Conservation (phyloP, 30 jellyfish, hydroid and myxozoan genomes). For the Hydra vulgaris region DNA sequence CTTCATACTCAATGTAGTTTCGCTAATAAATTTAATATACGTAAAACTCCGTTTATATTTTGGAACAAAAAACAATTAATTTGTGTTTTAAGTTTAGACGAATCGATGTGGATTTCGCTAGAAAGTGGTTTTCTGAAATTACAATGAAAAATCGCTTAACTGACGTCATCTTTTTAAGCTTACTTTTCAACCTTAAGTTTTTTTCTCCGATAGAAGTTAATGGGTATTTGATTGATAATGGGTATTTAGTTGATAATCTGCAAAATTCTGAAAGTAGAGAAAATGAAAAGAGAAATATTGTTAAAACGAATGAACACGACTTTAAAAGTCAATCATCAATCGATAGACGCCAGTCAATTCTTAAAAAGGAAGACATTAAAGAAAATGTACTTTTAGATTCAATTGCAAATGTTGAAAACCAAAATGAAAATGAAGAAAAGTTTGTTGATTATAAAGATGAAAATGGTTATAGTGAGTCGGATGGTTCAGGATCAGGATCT, state of each 20-base stretch:
- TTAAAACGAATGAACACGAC: background rate
- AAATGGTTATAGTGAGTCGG: conserved; percentile 25
- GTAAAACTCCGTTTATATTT: background rate
- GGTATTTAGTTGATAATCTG: background rate
- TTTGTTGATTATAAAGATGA: conserved; percentile 46
- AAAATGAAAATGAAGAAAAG: conserved; percentile 21
- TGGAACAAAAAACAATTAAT: background rate
- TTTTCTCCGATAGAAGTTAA: background rate
- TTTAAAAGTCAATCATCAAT: conserved; percentile 1
- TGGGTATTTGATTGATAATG: background rate
- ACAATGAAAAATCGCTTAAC: background rate
- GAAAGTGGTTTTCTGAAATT: background rate
- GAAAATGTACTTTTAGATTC: background rate
- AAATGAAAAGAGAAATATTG: conserved; percentile 6
- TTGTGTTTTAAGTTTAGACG: background rate
- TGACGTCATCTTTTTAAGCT: background rate
- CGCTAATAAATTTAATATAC: background rate
- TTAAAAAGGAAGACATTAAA: background rate
- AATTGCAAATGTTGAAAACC: background rate
- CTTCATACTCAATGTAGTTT: background rate
- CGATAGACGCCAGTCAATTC: background rate
- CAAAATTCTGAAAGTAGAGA: background rate
- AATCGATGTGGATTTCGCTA: background rate
- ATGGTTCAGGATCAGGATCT: conserved; percentile 4
- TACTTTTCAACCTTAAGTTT: background rate